phyloP scores from a whole-genome alignment of 2,888 invertebrate genomes.

The Teinopalpus imperialis region DNA sequence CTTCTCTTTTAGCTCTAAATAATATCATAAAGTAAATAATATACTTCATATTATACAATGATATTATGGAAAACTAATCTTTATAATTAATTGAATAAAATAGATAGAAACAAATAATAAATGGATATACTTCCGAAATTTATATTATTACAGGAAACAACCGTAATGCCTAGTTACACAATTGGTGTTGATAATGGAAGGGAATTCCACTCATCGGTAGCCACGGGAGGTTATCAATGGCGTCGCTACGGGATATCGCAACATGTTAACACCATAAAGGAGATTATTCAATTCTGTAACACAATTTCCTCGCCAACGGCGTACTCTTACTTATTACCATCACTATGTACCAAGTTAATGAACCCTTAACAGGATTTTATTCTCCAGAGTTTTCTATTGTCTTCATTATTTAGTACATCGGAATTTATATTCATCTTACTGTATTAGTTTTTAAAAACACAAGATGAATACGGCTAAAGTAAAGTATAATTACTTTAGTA shows the following conservation, averaged over 20 bases:
- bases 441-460: no score
- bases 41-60: no score
- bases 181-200: conserved; percentile 58
- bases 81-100: not conserved
- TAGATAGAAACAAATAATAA: not conserved
- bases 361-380: conserved; percentile 15
- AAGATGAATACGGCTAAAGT: no score
- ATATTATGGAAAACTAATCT: not conserved
- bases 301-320: conserved; percentile 12
- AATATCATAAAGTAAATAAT: no score
- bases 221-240: conserved; percentile 49
- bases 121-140: not conserved
- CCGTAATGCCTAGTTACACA: conserved; percentile 39
- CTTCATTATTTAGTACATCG: conserved; percentile 5
- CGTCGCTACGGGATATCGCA: conserved; percentile 25
- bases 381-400: conserved; percentile 7
- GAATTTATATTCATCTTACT: conserved; percentile 1
- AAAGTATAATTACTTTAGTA: no score
- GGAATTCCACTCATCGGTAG: conserved; percentile 53
- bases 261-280: conserved; percentile 21
- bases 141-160: not conserved
- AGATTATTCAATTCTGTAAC: conserved; percentile 22
- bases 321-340: conserved; percentile 11
- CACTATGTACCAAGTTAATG: conserved; percentile 15
- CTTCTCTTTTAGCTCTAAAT: no score